Evolutionary conservation across 2,113 vertebrate genomes (phyloP), one percentile per base, ranked within the genome.

Genomic region (Melanostigma gelatinosum): DNA sequence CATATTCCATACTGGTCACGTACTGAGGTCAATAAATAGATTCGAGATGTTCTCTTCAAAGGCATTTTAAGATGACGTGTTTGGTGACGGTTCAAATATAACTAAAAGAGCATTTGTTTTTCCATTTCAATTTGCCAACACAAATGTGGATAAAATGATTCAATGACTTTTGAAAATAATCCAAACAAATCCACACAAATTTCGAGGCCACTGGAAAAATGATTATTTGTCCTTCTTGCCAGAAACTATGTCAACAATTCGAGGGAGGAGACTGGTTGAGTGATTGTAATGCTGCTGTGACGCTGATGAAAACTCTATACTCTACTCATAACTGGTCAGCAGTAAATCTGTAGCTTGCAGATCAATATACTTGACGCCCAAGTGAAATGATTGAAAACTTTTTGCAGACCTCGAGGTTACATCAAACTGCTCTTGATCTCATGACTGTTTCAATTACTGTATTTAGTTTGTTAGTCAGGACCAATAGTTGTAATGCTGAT

Each of bases 111-210:
- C 36, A 46, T 24, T 16, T 24, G 4, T 68, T 3, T 29, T 29
- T 29, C 29, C 29, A 29, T 29, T 29, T 29, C 29, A 29, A 29
- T 48, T 22, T 16, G 29, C 57, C 22, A 62, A 20, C 46, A 46
- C 24, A 36, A 62, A 38, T 48, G 15, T 57, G 29, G 22, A 11
- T n/a, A 22, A 15, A 22, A 60, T 50, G 11, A 80, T 80, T 40
- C 16, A 61, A 48, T 70, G 10, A 34, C 34, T 54, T 75, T 18
- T 50, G 60, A 42, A 66, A 71, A 58, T 60, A 77, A 77, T 71
- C 67, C 67, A 15, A 40, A 16, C 40, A 64, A 65, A 76, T 82
- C 61, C 60, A 58, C 18, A 22, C 10, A 8, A 22, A 76, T 9
- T 72, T 32, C 38, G 13, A 58, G 13, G 42, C 42, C 12, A 34